Base-by-base conservation (phyloP, 2,113 vertebrate species). In the Microtus pennsylvanicus region DNA sequence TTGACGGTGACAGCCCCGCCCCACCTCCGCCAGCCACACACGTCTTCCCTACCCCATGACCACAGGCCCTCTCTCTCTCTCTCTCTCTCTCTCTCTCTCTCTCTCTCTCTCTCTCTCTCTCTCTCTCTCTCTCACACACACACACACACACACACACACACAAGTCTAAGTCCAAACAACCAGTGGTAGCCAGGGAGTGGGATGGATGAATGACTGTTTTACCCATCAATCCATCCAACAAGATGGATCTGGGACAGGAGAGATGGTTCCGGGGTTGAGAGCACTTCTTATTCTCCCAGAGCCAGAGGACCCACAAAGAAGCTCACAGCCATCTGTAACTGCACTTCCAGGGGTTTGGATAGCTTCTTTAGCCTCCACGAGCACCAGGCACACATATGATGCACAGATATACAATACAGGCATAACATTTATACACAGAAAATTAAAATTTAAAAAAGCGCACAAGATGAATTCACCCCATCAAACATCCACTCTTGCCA, bases 121-220 rank as follows among this genome's bases (percentile, higher is more conserved):
- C 42, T 42, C 42, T 3, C 42, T 3, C 42, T 3, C 42, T 3
- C 42, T 3, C 42, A 42, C 42, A 42, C 42, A 42, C 42, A 42
- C 42, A 42, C 42, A 50, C 76, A 52, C 50, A 52, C 12, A 13
- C 47, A 33, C 47, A 21, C 77, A 55, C 77, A 3, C 77, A 35
- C 77, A 55, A 7, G 7, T 4, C 58, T 42, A n/a, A 45, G 35
- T 13, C 75, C 35, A 72, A 89, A 69, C 3, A 45, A 67, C 72
- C 0, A 86, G 21, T 22, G 0, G 2, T 11, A 38, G 33, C 52
- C 76, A 1, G 26, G 45, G 5, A 7, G 1, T 7, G 47, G 35
- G 16, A 61, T 4, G 5, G 52, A 28, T 61, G 12, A 7, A 28
- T 61, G 12, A 7, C 78, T 55, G 74, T 30, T 80, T 50, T 70